These are phyloP conservation scores for Huso huso DNA, from an alignment of 2,797 vertebrate species.

Conservation along the genomic window DNA sequence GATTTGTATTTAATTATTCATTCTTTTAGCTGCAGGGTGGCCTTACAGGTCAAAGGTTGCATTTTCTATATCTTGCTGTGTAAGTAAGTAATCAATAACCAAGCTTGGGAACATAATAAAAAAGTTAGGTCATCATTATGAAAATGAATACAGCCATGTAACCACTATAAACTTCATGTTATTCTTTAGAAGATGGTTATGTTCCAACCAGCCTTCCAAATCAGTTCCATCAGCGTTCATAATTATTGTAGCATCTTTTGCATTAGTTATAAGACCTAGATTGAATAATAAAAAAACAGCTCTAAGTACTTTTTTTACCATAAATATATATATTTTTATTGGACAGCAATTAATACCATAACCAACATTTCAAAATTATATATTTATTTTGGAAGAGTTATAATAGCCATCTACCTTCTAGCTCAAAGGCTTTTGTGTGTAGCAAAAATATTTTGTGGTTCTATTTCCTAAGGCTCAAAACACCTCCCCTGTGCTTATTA, in stretches of 20 bases:
- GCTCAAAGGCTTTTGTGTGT: background rate
- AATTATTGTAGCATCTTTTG: too few relatives aligned
- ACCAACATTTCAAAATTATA: background rate
- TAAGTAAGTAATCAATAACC: background rate
- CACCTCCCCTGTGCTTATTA: conserved; percentile 16
- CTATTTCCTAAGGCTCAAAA: conserved; percentile 14
- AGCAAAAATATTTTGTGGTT: background rate
- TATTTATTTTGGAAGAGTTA: conserved; percentile 3
- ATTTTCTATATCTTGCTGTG: background rate
- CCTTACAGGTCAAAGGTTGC: background rate
- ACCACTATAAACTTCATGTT: background rate
- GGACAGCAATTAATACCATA: background rate
- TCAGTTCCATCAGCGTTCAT: too few relatives aligned
- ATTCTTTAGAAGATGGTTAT: background rate
- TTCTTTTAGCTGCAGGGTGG: background rate
- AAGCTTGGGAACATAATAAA: background rate
- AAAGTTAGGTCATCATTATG: background rate
- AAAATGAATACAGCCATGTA: background rate
- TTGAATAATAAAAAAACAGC: too few relatives aligned
- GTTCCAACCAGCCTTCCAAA: too few relatives aligned
- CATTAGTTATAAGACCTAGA: too few relatives aligned
- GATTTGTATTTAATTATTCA: background rate
- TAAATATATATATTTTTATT: background rate
- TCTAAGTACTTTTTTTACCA: too few relatives aligned
- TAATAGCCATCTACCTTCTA: background rate